Conservation (phyloP, 2,797 vertebrate species). For the Peromyscus aztecus region DNA sequence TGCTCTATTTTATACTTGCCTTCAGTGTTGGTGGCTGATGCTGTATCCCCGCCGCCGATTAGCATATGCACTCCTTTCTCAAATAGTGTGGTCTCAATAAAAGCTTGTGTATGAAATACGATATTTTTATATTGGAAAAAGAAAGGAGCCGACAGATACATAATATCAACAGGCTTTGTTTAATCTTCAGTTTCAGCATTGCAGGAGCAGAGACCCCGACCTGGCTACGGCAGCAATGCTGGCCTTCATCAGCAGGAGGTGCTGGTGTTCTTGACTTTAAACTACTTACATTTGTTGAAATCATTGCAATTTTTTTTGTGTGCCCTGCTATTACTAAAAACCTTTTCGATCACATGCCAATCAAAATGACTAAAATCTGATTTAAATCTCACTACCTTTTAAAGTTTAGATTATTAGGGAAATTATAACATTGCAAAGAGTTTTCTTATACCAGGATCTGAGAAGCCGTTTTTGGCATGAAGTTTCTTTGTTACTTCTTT, state of each 20-base stretch:
- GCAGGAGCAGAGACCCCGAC: not conserved
- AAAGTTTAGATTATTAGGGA: constrained; percentile 55
- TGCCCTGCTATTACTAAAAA: constrained; percentile 37
- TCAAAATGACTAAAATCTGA: constrained; percentile 37
- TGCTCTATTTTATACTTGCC: not conserved
- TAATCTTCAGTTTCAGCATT: constrained; percentile 36
- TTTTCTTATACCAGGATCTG: not conserved
- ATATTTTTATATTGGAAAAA: not conserved
- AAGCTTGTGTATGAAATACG: not conserved
- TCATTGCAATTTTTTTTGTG: constrained; percentile 33
- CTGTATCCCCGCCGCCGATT: not conserved
- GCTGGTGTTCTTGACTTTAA: constrained; percentile 2
- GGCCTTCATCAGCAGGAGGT: constrained; percentile 43
- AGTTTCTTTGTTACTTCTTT: constrained; percentile 15
- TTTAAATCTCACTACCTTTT: constrained; percentile 36
- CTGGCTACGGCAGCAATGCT: not conserved
- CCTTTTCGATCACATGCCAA: not conserved
- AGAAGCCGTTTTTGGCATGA: constrained; percentile 36
- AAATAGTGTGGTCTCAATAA: not conserved
- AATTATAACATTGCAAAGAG: constrained; percentile 38
- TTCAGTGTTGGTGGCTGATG: not conserved
- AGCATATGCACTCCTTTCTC: not conserved
- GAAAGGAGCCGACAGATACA: constrained; percentile 6
- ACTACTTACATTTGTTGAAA: constrained; percentile 34
- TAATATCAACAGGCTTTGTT: constrained; percentile 21